Evolutionary conservation across 2,888 invertebrate genomes (phyloP).

Genomic region (Chrysopilus asiliformis): DNA sequence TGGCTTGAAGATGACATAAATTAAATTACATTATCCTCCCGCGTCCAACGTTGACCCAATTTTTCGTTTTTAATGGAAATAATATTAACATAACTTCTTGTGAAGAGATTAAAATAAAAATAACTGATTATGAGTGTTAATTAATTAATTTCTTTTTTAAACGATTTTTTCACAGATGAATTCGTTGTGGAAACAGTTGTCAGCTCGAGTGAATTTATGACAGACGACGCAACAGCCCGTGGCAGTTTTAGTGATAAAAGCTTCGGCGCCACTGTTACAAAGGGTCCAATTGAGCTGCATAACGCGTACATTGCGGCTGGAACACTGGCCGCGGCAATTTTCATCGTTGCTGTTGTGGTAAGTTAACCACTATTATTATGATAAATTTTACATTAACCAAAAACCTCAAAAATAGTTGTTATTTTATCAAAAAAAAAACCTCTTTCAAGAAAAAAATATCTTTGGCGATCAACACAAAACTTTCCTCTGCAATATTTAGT

Average conservation of each 20-base stretch:
- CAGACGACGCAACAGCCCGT: constrained; percentile 34
- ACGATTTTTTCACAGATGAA: constrained; percentile 42
- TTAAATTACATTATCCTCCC: too few species aligned
- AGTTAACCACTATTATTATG: too few species aligned
- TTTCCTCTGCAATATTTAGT: too few species aligned
- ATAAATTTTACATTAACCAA: too few species aligned
- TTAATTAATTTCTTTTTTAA: constrained; percentile 4
- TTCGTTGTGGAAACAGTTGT: constrained; percentile 55
- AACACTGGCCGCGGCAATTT: constrained; percentile 58
- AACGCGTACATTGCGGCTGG: constrained; percentile 69
- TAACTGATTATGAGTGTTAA: constrained; percentile 12
- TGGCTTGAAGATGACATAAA: too few species aligned
- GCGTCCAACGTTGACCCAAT: too few species aligned
- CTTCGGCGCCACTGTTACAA: constrained; percentile 33
- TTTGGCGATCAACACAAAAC: too few species aligned
- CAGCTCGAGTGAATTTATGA: constrained; percentile 37
- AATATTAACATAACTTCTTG: constrained; percentile 8
- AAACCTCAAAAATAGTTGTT: too few species aligned
- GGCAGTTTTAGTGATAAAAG: constrained; percentile 36
- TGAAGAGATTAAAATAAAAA: constrained; percentile 9
- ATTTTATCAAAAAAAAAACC: too few species aligned
- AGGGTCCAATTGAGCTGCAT: constrained; percentile 48
- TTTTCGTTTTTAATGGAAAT: background rate
- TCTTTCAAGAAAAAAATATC: too few species aligned
- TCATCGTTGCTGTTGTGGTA: constrained; percentile 61